phyloP scores from a whole-genome alignment of 2,113 vertebrate species.

The Hymenochirus boettgeri region DNA sequence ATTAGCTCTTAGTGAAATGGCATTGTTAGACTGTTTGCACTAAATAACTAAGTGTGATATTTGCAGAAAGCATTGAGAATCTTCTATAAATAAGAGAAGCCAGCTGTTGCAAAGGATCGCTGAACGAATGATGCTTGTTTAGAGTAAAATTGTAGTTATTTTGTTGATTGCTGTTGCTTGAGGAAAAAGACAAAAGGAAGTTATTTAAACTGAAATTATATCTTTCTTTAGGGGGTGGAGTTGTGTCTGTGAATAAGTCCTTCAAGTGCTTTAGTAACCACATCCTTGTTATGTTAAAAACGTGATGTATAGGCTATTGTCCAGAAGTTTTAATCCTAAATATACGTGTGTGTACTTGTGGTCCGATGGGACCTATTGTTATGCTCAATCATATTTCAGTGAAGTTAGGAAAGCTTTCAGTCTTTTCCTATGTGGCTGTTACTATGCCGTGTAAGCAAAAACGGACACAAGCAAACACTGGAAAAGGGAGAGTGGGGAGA shows the following conservation, averaged over 20 bases:
- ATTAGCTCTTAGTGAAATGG: conserved; percentile 3
- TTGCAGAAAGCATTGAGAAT: conserved; percentile 22
- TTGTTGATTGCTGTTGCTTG: conserved; percentile 37
- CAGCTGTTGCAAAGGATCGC: conserved; percentile 30
- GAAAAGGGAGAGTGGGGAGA: conserved; percentile 26
- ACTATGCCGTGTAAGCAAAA: not conserved
- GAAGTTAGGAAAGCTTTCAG: conserved; percentile 13
- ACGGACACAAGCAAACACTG: conserved; percentile 23
- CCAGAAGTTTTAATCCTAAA: not conserved
- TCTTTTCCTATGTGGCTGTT: conserved; percentile 20
- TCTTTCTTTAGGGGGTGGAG: conserved; percentile 35
- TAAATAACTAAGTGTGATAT: conserved; percentile 6
- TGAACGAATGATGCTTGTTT: conserved; percentile 30
- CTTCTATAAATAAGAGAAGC: conserved; percentile 38
- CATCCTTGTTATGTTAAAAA: conserved; percentile 19
- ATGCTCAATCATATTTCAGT: not conserved
- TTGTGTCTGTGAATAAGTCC: conserved; percentile 20
- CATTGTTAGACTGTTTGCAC: conserved; percentile 8
- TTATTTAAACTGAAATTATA: conserved; percentile 39
- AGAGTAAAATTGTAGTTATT: conserved; percentile 43
- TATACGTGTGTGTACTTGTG: conserved; percentile 8
- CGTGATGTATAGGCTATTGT: not conserved
- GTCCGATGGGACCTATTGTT: not conserved
- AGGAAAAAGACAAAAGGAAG: conserved; percentile 38
- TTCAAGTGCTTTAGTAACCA: conserved; percentile 7